Evolutionary conservation across 2,888 invertebrate species (phyloP).

Genomic region (Serrognathus titanus): DNA sequence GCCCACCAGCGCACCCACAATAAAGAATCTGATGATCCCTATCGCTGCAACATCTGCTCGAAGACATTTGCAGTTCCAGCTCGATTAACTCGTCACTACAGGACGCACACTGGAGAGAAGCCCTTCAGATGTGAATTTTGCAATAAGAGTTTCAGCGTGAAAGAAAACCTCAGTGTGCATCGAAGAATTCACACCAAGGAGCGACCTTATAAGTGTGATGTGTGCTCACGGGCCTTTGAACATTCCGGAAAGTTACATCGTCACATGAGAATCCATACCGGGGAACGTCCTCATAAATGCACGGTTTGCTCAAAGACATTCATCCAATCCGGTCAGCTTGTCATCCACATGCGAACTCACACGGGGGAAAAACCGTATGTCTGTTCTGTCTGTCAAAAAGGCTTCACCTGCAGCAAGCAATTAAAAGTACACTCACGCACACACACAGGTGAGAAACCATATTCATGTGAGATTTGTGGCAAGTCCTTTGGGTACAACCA

Average conservation of each 20-base stretch:
- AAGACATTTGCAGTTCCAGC: conserved; percentile 91
- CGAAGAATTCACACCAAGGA: conserved; percentile 88
- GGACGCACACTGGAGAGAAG: conserved; percentile 87
- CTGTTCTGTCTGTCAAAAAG: conserved; percentile 77
- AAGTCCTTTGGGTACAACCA: conserved; percentile 91
- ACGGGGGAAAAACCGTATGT: conserved; percentile 84
- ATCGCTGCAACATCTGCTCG: conserved; percentile 84
- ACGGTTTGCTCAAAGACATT: conserved; percentile 85
- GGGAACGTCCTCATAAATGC: conserved; percentile 87
- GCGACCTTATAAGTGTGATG: conserved; percentile 84
- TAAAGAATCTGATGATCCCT: conserved; percentile 62
- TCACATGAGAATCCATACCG: conserved; percentile 88
- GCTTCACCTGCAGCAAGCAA: conserved; percentile 89
- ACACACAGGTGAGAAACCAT: conserved; percentile 88
- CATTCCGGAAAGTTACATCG: conserved; percentile 87
- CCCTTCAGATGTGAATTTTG: conserved; percentile 91
- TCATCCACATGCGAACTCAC: conserved; percentile 87
- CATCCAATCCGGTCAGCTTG: conserved; percentile 86
- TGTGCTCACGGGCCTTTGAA: conserved; percentile 85
- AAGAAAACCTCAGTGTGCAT: conserved; percentile 88
- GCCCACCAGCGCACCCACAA: conserved; percentile 43
- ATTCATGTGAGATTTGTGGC: conserved; percentile 87
- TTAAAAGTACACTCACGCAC: conserved; percentile 88
- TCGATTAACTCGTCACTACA: conserved; percentile 77
- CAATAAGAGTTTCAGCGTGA: conserved; percentile 88